Base-by-base conservation (phyloP, 2,888 invertebrate species). In the Anagyrus pseudococci region DNA sequence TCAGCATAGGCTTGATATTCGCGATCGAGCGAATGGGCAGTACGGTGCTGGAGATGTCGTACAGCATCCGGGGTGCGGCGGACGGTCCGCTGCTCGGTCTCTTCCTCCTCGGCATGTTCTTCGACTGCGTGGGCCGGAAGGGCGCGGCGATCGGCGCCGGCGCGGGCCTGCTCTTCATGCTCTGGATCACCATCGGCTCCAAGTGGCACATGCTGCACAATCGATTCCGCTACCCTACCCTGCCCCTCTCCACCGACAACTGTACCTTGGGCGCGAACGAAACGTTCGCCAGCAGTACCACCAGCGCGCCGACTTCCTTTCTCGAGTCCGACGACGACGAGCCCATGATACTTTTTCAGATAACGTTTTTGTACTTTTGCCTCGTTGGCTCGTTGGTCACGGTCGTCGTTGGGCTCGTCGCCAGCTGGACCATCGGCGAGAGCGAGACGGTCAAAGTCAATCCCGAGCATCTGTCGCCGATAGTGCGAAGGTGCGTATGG, bases 351-450 rank as follows among this genome's bases (percentile, higher is more conserved):
- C 77, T 89, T 8, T 90, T 88, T 77, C 81, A 85, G 22, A 83
- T 90, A 58, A 87, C 89, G 0, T 89, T 89, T 78, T 86, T 89
- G 62, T 89, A 89, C 81, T 90, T 88, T 72, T 86, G 86, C 0
- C 82, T 87, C 7, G 85, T 88, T 10, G 89, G 89, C 0, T 84
- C 85, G 1, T 71, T 85, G 0, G 81, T 86, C 0, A 85, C 86
- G 0, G 80, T 89, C 0, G 73, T 87, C 4, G 84, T 88, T 6
- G 89, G 88, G 0, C 77, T 87, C 4, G 79, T 86, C 15, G 85
- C 88, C 77, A 89, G 89, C 72, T 85, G 86, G 66, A 70, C 87
- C 29, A 86, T 86, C 0, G 85, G 85, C 0, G 83, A 83, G 56
- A 82, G 84, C 17, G 83, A 85, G 67, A 81, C 84, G 0, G 80